A percentile compares a stretch with the other conserved stretches of the same genome.
phyloP scores from a whole-genome alignment of 2,888 invertebrate genomes.

The Chirona hameri region DNA sequence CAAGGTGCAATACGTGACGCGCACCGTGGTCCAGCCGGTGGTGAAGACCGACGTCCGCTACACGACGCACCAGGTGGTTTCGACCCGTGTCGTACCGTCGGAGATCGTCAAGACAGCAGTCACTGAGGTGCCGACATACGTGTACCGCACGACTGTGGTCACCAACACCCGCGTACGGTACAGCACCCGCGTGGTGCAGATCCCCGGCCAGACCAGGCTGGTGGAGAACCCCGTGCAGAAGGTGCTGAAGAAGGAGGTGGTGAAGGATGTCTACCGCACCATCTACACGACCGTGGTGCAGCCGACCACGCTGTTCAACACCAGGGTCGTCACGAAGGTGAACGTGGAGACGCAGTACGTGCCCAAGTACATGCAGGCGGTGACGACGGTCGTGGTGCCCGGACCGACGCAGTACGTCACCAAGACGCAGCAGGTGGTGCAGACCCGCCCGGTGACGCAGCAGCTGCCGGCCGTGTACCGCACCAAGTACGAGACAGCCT shows the following conservation, averaged over 20 bases:
- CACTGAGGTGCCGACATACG: background rate
- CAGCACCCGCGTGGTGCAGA: background rate
- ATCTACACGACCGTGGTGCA: background rate
- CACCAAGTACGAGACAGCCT: background rate
- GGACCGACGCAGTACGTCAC: background rate
- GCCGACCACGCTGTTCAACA: conserved; percentile 1
- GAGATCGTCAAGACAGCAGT: background rate
- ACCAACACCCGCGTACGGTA: background rate
- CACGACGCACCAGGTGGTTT: background rate
- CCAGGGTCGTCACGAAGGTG: background rate
- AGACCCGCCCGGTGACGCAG: background rate
- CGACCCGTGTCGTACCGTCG: background rate
- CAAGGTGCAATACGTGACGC: background rate
- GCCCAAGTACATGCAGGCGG: background rate
- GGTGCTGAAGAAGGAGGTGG: background rate
- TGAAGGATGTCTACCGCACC: background rate
- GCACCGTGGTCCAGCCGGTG: background rate
- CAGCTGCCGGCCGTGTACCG: background rate
- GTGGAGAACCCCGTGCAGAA: background rate
- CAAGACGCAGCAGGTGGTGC: background rate
- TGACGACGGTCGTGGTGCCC: background rate
- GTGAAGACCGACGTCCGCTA: background rate
- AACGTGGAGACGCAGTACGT: background rate
- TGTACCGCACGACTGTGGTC: background rate
- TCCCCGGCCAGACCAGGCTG: background rate